Base-by-base conservation (phyloP, 2,797 vertebrate species). In the Mormyrops boulengeri region DNA sequence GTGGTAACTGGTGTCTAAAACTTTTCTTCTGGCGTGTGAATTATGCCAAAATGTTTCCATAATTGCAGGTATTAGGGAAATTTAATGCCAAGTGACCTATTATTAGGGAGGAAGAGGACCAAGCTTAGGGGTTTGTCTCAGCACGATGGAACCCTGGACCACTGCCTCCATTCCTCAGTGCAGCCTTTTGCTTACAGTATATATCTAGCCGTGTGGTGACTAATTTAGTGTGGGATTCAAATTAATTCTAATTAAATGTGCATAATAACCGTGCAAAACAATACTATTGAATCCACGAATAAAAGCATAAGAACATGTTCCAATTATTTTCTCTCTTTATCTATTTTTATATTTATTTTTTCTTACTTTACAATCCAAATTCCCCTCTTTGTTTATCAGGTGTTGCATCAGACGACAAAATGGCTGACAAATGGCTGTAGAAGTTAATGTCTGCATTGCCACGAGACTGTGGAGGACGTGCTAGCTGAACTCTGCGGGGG, bases 21-120 rank as follows among this genome's bases (percentile, higher is more conserved):
- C 89, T 22, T 87, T 47, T 85, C 90, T 93, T 91, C 89, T 57
- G 89, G 87, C 89, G 91, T 91, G 91, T 93, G 91, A 90, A 93
- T 93, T 94, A 92, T 91, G 90, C 89, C 90, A 91, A 88, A 93
- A 93, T 92, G 85, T 88, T 44, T 90, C 90, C 89, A 89, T 85
- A 53, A 87, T 88, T 89, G 80, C 90, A 92, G 91, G 88, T 91
- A 88, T 49, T 49, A 5, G 89, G 89, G 87, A 7, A 55, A 88
- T 85, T 38, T 89, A 90, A 91, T 90, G 89, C 89, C 91, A 91
- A 89, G 90, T 90, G 89, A 88, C 52, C 86, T 89, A 60, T 2
- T 52, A 57, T 88, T 4, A 26, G 14, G 47, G 50, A 0, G 49
- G 73, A 44, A 8, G 87, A 87, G 22, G 82, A 14, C 38, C 53